Conservation (phyloP, 2,797 vertebrate species). For the Sus cebifrons region DNA sequence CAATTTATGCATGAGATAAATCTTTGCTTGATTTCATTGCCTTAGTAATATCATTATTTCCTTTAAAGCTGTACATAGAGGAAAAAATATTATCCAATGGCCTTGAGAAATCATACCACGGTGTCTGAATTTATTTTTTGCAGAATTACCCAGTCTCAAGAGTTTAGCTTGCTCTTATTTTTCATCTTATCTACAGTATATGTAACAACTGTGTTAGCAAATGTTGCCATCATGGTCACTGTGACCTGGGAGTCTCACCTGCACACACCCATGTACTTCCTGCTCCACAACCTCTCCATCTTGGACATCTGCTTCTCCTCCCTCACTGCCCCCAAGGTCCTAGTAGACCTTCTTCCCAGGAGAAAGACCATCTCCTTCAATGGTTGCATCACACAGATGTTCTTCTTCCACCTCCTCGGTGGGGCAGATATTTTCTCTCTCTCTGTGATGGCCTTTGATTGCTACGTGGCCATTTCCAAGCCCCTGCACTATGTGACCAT, state of each 20-base stretch:
- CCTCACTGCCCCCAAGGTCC: too few relatives aligned
- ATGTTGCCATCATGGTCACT: not conserved
- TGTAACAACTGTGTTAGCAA: not conserved
- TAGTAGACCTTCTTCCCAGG: too few relatives aligned
- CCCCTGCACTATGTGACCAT: too few relatives aligned
- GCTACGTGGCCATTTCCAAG: too few relatives aligned
- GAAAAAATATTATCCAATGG: not conserved
- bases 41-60: not conserved
- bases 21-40: not conserved
- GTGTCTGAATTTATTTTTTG: conserved; percentile 69
- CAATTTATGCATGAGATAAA: not conserved
- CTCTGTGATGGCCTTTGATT: too few relatives aligned
- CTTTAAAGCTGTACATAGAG: not conserved
- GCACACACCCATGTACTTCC: conserved; percentile 73
- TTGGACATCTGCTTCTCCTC: too few relatives aligned
- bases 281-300: conserved; percentile 61
- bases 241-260: conserved; percentile 65
- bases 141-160: conserved; percentile 63
- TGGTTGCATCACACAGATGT: too few relatives aligned
- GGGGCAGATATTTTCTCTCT: too few relatives aligned
- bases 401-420: too few relatives aligned
- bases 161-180: conserved; percentile 64
- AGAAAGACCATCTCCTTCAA: too few relatives aligned
- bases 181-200: conserved; percentile 48
- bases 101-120: conserved; percentile 36